A percentile compares a stretch with the other conserved stretches of the same genome.
phyloP scores from a whole-genome alignment of 2,888 invertebrate species.

The Papilio elwesi region DNA sequence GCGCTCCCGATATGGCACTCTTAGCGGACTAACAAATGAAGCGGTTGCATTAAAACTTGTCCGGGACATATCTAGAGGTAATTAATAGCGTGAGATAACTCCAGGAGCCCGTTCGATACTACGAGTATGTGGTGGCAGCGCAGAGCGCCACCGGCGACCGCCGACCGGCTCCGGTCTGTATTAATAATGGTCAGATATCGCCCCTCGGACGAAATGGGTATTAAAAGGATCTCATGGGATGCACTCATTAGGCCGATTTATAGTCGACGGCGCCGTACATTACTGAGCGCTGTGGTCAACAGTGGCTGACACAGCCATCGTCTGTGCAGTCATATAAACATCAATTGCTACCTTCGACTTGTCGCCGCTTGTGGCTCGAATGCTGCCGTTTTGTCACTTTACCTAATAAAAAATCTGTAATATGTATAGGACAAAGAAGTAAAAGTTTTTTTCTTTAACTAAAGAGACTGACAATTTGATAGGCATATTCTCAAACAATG shows the following conservation, averaged over 20 bases:
- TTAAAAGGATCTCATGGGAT: conserved; percentile 82
- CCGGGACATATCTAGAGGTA: conserved; percentile 78
- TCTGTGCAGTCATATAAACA: conserved; percentile 64
- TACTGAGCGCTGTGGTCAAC: conserved; percentile 74
- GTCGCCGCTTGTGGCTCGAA: conserved; percentile 45
- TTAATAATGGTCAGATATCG: conserved; percentile 82
- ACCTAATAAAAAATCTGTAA: not conserved
- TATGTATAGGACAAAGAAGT: not conserved
- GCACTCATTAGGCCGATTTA: conserved; percentile 81
- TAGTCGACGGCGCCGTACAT: conserved; percentile 75
- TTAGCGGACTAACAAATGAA: conserved; percentile 76
- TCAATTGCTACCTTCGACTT: conserved; percentile 54
- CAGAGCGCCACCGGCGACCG: conserved; percentile 72
- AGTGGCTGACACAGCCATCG: conserved; percentile 67
- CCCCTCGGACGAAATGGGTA: conserved; percentile 79
- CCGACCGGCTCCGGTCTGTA: conserved; percentile 67
- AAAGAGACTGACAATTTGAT: too few species aligned
- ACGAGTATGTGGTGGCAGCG: conserved; percentile 71
- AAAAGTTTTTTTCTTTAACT: not conserved
- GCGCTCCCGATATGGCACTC: conserved; percentile 78
- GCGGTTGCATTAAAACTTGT: conserved; percentile 84
- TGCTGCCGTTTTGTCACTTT: conserved; percentile 54
- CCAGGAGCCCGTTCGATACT: conserved; percentile 68
- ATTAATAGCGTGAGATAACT: conserved; percentile 82
- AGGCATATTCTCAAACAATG: not conserved